Percentiles rank a stretch among this genome's conserved stretches.
phyloP scores from a whole-genome alignment of 2,797 vertebrate species.

The Myotis pilosus region DNA sequence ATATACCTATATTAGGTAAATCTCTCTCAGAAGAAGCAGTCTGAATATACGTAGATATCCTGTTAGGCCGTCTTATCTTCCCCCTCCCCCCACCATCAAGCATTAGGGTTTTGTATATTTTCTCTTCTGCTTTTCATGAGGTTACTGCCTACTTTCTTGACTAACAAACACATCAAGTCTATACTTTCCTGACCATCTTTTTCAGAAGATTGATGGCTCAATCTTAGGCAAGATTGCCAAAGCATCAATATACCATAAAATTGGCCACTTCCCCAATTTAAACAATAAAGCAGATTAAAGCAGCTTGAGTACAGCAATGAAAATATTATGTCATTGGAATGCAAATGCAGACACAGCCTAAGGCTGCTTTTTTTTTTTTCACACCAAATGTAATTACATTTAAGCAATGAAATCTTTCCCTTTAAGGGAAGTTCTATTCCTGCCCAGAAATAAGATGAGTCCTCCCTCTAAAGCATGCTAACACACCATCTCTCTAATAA shows the following conservation, averaged over 20 bases:
- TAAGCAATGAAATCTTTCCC: neutral
- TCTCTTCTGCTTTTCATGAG: neutral
- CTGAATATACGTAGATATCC: neutral
- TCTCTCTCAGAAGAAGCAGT: neutral
- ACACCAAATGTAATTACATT: slow-evolving; percentile 37
- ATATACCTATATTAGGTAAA: neutral
- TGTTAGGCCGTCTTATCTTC: neutral
- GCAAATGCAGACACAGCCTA: slow-evolving; percentile 28
- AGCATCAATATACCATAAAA: slow-evolving; percentile 42
- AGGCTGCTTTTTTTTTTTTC: neutral
- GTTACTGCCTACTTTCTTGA: slow-evolving; percentile 11
- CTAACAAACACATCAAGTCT: slow-evolving; percentile 6
- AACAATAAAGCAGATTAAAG: slow-evolving; percentile 66
- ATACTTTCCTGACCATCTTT: neutral
- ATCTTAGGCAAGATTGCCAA: neutral
- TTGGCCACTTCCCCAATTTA: slow-evolving; percentile 41
- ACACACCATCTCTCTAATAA: neutral
- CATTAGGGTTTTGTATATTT: neutral
- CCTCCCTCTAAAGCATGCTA: neutral
- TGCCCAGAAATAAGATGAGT: neutral
- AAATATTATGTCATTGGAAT: slow-evolving; percentile 54
- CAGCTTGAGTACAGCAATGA: slow-evolving; percentile 18
- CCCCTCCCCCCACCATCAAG: neutral
- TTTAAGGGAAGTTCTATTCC: slow-evolving; percentile 34
- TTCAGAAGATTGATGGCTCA: slow-evolving; percentile 32